Evolutionary conservation across 2,888 invertebrate genomes (phyloP).

Genomic region (Rhagophthalmus giganteus): DNA sequence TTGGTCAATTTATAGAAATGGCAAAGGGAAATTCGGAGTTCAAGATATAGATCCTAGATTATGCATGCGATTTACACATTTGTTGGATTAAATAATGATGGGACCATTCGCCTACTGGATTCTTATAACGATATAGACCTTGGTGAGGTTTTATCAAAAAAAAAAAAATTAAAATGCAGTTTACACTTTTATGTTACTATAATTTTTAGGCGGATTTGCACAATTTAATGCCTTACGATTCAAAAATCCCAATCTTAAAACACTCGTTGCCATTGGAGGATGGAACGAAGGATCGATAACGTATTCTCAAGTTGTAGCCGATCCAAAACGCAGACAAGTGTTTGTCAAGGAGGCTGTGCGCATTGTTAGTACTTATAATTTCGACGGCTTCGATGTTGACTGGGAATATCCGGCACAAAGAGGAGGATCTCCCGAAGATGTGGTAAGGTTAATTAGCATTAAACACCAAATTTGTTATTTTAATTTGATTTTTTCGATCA

Average conservation of each 20-base stretch:
- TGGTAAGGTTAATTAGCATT: too few relatives aligned
- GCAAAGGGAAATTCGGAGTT: conserved; percentile 1
- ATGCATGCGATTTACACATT: neutral
- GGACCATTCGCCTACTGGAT: too few relatives aligned
- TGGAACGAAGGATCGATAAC: conserved; percentile 58
- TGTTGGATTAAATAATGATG: neutral
- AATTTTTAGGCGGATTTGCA: too few relatives aligned
- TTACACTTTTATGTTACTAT: too few relatives aligned
- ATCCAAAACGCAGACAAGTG: conserved; percentile 36
- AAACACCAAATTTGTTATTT: too few relatives aligned
- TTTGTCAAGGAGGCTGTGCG: conserved; percentile 55
- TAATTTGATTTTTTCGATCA: too few relatives aligned
- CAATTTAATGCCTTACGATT: too few relatives aligned
- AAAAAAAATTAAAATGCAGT: too few relatives aligned
- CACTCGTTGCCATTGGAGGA: conserved; percentile 57
- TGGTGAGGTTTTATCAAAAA: neutral
- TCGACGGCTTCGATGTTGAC: conserved; percentile 60
- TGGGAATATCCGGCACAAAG: conserved; percentile 58
- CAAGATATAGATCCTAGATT: neutral
- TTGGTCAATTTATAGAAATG: neutral
- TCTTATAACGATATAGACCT: neutral
- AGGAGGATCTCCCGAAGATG: conserved; percentile 53
- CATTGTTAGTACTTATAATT: conserved; percentile 53
- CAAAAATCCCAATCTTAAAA: conserved; percentile 52
- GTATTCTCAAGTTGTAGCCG: conserved; percentile 45